Percentiles rank a stretch among this genome's conserved stretches.
phyloP scores from a whole-genome alignment of 2,888 invertebrate genomes.

The Cantharis rufa region DNA sequence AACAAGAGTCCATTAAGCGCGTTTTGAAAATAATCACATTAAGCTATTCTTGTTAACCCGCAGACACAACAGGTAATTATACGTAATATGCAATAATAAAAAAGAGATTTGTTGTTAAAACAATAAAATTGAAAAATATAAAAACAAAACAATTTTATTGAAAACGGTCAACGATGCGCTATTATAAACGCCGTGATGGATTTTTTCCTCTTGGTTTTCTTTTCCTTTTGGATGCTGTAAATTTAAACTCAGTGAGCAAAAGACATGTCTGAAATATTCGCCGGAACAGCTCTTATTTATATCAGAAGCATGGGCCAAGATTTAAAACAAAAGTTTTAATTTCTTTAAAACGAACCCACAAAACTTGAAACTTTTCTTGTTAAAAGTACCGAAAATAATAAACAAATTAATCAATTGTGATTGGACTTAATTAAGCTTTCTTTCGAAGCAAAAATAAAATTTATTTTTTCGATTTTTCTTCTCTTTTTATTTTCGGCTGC shows the following conservation, averaged over 20 bases:
- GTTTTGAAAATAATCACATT: not conserved
- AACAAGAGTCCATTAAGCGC: not conserved
- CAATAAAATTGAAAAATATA: not conserved
- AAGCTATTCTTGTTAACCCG: not conserved
- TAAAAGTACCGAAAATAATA: not conserved
- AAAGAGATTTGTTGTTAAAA: no score
- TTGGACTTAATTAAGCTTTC: not conserved
- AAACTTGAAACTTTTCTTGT: not conserved
- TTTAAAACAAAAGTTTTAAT: conserved; percentile 18
- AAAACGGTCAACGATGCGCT: not conserved
- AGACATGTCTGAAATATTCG: conserved; percentile 14
- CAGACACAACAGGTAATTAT: not conserved
- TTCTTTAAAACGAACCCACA: conserved; percentile 3
- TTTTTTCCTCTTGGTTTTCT: conserved; percentile 1
- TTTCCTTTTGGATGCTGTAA: not conserved
- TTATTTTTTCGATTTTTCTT: not conserved
- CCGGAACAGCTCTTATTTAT: conserved; percentile 15
- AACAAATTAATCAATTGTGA: not conserved
- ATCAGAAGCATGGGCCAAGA: conserved; percentile 3
- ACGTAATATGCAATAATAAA: not conserved
- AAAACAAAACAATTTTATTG: not conserved
- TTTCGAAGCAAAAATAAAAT: not conserved
- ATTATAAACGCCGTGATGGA: not conserved
- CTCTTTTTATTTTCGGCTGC: not conserved
- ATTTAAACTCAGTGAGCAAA: conserved; percentile 4